Conservation (phyloP, 1,140 invertebrate species). For the Drosophila fuyamai region DNA sequence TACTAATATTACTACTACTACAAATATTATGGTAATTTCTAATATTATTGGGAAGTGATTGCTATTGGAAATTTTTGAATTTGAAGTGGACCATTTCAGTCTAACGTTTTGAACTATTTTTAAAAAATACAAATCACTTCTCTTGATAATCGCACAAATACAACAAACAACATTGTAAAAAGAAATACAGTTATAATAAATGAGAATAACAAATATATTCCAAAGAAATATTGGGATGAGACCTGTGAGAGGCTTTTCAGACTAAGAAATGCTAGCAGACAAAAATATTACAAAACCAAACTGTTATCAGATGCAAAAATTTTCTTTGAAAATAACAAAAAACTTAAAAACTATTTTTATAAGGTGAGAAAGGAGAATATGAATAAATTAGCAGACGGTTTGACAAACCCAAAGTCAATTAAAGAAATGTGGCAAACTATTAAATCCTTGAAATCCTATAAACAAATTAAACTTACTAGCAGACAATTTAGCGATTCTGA, state of each 20-base stretch:
- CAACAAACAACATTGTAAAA: constrained; percentile 2
- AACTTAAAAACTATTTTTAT: too few relatives aligned
- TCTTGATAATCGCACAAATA: not conserved
- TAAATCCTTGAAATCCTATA: constrained; percentile 4
- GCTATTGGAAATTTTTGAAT: too few relatives aligned
- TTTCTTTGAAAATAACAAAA: too few relatives aligned
- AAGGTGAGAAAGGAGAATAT: too few relatives aligned
- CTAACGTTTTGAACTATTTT: not conserved
- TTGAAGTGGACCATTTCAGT: not conserved
- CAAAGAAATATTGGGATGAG: constrained; percentile 1
- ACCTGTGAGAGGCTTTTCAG: not conserved
- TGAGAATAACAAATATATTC: constrained; percentile 1
- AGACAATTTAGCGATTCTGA: not conserved
- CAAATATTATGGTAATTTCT: too few relatives aligned
- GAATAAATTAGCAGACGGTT: not conserved
- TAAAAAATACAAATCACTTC: not conserved
- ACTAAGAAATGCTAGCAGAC: constrained; percentile 3
- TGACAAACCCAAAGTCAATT: too few relatives aligned
- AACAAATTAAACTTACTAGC: not conserved
- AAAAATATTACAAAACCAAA: constrained; percentile 14
- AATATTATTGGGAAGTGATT: too few relatives aligned
- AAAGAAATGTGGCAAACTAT: constrained; percentile 8
- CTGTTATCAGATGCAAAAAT: too few relatives aligned
- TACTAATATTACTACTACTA: too few relatives aligned
- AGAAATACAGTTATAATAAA: not conserved